Conservation (phyloP, 2,888 invertebrate species). For the Lagria hirta region DNA sequence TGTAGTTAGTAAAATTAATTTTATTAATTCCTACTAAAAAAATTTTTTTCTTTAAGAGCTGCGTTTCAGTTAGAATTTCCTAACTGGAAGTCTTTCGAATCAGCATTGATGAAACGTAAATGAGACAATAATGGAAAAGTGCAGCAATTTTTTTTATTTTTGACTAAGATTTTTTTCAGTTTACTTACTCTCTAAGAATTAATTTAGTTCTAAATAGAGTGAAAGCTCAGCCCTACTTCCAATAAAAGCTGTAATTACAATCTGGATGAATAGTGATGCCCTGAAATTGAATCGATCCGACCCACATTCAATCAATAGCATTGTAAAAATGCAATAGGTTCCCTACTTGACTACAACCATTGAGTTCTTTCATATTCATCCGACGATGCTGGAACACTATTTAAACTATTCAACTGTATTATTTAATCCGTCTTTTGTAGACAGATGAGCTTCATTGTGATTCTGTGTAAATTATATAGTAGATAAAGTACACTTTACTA, state of each 20-base stretch:
- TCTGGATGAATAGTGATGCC: constrained; percentile 5
- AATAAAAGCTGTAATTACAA: constrained; percentile 15
- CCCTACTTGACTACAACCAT: constrained; percentile 22
- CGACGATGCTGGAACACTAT: constrained; percentile 16
- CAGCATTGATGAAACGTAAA: too few species aligned
- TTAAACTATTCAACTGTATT: constrained; percentile 19
- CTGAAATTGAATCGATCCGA: constrained; percentile 11
- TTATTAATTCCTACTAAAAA: too few species aligned
- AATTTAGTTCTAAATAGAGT: constrained; percentile 41
- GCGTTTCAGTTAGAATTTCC: too few species aligned
- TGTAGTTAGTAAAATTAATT: too few species aligned
- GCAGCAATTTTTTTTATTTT: too few species aligned
- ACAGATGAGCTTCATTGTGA: constrained; percentile 20
- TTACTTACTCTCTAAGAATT: too few species aligned
- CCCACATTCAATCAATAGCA: constrained; percentile 14
- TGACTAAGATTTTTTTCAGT: too few species aligned
- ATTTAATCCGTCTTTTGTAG: constrained; percentile 24
- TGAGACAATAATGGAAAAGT: too few species aligned
- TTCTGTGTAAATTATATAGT: constrained; percentile 24
- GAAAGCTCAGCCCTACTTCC: constrained; percentile 28
- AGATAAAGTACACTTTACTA: constrained; percentile 18
- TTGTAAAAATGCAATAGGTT: constrained; percentile 18
- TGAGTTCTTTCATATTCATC: constrained; percentile 21
- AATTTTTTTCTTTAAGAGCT: too few species aligned
- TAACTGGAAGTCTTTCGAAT: too few species aligned